Base-by-base conservation (phyloP, 2,888 invertebrate species). In the Zaprionus lineosus region DNA sequence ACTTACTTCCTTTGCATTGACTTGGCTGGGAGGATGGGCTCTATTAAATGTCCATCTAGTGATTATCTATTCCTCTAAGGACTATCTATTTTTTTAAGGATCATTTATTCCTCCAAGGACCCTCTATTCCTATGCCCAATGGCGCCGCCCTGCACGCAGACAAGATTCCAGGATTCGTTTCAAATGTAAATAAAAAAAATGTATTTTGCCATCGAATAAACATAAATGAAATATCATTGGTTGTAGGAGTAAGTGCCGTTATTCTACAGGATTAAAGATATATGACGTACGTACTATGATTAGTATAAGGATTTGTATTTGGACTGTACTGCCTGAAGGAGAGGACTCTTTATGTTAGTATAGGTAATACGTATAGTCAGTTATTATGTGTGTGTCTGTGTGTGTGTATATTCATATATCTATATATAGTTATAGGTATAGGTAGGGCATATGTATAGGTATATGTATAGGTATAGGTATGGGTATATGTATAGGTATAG, bases 241-340 rank as follows among this genome's bases (percentile, higher is more conserved):
- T 59, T 66, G 67, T 53, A 65, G 65, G 44, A 64, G 33, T 57
- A 53, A 67, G 66, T 69, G 70, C 53, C 58, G 36, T 50, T 58
- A 67, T 46, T 28, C 70, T 67, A 67, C 70, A 70, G 31, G 57
- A 31, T 40, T 63, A 63, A 70, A 67, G 52, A 52, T 51, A 31
- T 53, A 28, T 50, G 7, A 24, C n/a, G 26, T 69, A 57, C 43
- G 29, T 19, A 33, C 67, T 68, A 68, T 64, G 58, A 68, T 70
- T 58, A 67, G 51, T 48, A 48, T 51, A 60, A 67, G 57, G 12
- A 5, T 11, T 31, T 12, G 31, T 47, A 62, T 56, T 61, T 43
- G 36, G 61, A 50, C 60, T 66, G 48, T 46, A 58, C 33, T 39
- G 15, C 59, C 41, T 53, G 39, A 7, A 28, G 34, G 8, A 28